Evolutionary conservation across 2,888 invertebrate genomes (phyloP).

Genomic region (Elysia crispata): DNA sequence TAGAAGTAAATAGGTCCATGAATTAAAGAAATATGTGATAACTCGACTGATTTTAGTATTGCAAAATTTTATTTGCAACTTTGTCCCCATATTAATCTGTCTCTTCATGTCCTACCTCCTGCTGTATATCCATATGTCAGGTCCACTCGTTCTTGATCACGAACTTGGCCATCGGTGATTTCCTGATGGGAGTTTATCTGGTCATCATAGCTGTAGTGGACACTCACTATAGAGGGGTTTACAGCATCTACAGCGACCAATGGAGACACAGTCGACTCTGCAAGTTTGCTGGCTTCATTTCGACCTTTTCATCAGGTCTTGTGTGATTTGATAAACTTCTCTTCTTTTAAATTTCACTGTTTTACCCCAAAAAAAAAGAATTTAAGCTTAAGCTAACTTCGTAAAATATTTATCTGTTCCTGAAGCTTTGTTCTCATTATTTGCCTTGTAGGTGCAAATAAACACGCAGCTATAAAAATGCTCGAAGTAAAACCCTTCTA

Average conservation of each 20-base stretch:
- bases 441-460: no score
- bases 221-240: conserved; percentile 78
- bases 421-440: no score
- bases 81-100: conserved; percentile 3
- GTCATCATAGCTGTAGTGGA: conserved; percentile 75
- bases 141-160: conserved; percentile 78
- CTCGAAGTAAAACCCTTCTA: no score
- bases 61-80: no score
- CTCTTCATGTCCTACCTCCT: neutral
- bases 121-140: conserved; percentile 56
- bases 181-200: conserved; percentile 75
- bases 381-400: no score
- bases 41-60: no score
- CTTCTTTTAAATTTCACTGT: no score
- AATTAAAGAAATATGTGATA: no score
- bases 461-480: no score
- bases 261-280: conserved; percentile 74
- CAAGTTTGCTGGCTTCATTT: conserved; percentile 74
- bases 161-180: conserved; percentile 73
- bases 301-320: conserved; percentile 74
- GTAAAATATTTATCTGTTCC: no score
- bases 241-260: conserved; percentile 71
- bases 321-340: neutral
- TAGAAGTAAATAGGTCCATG: no score
- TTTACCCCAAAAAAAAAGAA: no score